Evolutionary conservation across 2,113 vertebrate genomes (phyloP).

Genomic region (Passerina amoena): DNA sequence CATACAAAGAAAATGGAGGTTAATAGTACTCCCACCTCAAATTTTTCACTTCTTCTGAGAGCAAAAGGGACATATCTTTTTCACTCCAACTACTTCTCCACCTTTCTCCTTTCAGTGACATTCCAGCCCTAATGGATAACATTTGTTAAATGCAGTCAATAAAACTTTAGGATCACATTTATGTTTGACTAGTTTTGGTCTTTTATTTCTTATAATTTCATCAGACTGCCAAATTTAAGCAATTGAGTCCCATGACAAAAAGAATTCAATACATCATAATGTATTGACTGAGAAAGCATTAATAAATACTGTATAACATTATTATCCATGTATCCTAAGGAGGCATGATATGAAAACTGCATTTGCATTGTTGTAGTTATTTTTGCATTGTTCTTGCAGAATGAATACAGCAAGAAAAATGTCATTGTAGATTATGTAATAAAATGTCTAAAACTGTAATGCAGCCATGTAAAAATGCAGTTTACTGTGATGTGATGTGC

Average conservation of each 20-base stretch:
- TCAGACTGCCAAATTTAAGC: neutral
- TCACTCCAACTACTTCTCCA: neutral
- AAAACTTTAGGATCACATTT: neutral
- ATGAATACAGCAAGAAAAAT: conserved; percentile 11
- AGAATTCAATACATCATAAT: neutral
- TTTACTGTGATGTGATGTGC: neutral
- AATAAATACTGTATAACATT: neutral
- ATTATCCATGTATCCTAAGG: neutral
- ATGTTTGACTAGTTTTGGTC: neutral
- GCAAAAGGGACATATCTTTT: neutral
- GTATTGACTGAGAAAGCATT: conserved; percentile 5
- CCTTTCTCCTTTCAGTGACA: neutral
- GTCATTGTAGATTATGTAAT: neutral
- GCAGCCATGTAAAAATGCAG: neutral
- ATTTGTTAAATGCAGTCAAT: neutral
- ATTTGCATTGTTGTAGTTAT: conserved; percentile 8
- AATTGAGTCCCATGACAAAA: neutral
- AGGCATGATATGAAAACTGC: neutral
- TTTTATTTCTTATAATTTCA: conserved; percentile 28
- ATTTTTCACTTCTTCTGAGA: neutral
- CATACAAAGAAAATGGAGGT: neutral
- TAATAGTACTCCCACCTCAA: neutral
- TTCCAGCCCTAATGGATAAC: neutral
- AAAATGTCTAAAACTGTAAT: conserved; percentile 37
- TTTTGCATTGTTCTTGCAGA: conserved; percentile 38